Percentiles rank a stretch among this genome's conserved stretches.
These are phyloP conservation scores for Notoglanidium macrostoma DNA, from an alignment of 2,797 vertebrate genomes.

Conservation along the genomic window DNA sequence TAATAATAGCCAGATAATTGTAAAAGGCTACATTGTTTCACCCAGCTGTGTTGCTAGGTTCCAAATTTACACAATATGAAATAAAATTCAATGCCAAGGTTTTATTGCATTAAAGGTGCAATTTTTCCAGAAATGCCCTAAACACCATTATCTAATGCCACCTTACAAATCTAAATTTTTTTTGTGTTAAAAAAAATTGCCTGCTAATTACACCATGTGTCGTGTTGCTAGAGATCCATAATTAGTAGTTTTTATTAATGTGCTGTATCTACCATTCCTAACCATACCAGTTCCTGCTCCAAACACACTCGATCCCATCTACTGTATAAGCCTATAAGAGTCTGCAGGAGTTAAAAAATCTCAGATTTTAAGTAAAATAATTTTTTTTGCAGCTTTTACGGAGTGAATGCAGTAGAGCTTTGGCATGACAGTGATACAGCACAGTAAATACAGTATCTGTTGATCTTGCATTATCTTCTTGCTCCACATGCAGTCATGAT, in stretches of 20 bases:
- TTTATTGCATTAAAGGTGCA: slow-evolving; percentile 17
- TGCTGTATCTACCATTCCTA: not conserved
- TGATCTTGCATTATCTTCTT: not conserved
- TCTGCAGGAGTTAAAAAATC: not conserved
- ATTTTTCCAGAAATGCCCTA: not conserved
- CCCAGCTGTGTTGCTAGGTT: not conserved
- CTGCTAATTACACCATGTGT: not conserved
- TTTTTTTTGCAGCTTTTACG: not conserved
- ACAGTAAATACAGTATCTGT: not conserved
- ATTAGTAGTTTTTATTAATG: not conserved
- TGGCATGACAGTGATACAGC: not conserved
- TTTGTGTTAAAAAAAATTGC: not conserved
- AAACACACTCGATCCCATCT: not conserved
- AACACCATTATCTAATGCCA: not conserved
- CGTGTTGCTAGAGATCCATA: not conserved
- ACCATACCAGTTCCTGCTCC: not conserved
- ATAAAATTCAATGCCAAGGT: slow-evolving; percentile 1
- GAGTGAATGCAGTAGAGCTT: not conserved
- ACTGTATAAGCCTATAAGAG: too few species aligned
- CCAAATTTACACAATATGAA: not conserved
- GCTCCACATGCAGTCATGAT: not conserved
- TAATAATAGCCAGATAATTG: slow-evolving; percentile 16
- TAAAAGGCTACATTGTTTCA: slow-evolving; percentile 1
- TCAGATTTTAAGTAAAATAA: not conserved
- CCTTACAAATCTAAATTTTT: not conserved